Evolutionary conservation across 2,888 invertebrate genomes (phyloP), one percentile per base, ranked within the genome.

Genomic region (Phragmatobia fuliginosa): DNA sequence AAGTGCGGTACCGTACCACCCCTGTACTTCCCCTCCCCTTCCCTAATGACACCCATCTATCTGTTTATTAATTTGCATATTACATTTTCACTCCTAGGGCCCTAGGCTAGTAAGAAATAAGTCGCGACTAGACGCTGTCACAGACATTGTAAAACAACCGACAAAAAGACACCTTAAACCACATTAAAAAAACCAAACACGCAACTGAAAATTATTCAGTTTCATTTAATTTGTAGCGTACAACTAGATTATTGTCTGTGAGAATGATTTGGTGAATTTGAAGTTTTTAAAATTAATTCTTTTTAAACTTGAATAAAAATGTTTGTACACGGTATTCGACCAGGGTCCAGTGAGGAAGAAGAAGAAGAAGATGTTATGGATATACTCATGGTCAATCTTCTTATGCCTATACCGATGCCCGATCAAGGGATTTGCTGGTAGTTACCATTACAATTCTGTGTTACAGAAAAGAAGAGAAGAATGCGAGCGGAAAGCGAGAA

Each of bases 401-500:
- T n/a, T 62, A 87, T 33, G 28, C 38, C 41, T 38, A 8, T 8
- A 32, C 18, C 16, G 10, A 31, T 14, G 4, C 6, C 28, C 0
- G 31, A 49, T 7, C 32, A 45, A 45, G 49, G 8, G 1, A 58
- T 38, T n/a, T 52, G 49, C 21, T 65, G 8, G 31, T 38, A 33
- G 45, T 59, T 8, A 52, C 25, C 25, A 14, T 60, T 8, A 28
- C 36, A 21, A 25, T 52, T 62, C 67, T 64, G 62, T 68, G 75
- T 89, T 87, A 2, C 83, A 95, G 95, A 95, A 95, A 95, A 96
- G 98, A 74, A 96, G 98, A 74, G 98, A 98, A 96, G 98, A 98
- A 98, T 98, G 98, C 97, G 98, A 98, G 95, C 96, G 98, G 83
- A 98, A 98, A 88, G 98, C 98, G 21, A 96, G 98, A 70, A 96